Conservation (phyloP, 2,797 vertebrate species). For the Neoniphon sammara region DNA sequence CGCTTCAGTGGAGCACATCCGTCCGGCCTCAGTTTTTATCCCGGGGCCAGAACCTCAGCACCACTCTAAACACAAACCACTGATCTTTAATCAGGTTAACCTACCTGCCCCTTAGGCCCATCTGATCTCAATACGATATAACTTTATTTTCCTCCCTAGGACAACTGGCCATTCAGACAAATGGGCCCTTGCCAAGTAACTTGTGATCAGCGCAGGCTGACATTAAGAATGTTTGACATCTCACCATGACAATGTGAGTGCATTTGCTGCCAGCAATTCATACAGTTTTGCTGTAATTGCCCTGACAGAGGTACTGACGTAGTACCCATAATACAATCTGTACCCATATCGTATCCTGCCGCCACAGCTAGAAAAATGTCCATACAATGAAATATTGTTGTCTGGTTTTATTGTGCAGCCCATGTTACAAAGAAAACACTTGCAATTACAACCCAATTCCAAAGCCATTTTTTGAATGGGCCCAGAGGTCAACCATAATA, state of each 20-base stretch:
- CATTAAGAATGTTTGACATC: neutral
- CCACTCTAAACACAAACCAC: conserved; percentile 71
- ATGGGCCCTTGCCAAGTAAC: neutral
- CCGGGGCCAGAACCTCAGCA: conserved; percentile 57
- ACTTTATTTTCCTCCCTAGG: conserved; percentile 15
- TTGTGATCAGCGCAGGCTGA: neutral
- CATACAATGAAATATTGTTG: no score
- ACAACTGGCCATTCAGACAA: neutral
- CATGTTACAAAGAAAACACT: no score
- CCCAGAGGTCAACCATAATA: neutral
- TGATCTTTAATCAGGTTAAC: conserved; percentile 49
- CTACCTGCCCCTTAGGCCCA: conserved; percentile 4
- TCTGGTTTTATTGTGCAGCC: no score
- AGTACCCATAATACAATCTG: no score
- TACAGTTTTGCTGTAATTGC: neutral
- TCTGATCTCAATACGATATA: conserved; percentile 1
- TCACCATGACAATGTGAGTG: neutral
- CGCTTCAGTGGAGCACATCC: conserved; percentile 57
- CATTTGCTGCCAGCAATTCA: neutral
- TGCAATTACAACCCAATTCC: no score
- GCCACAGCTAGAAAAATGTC: no score
- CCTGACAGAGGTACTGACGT: neutral
- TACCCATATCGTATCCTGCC: no score
- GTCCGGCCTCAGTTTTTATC: conserved; percentile 45
- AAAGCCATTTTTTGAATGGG: neutral